Evolutionary conservation across 2,888 invertebrate species (phyloP), one percentile per base, ranked within the genome.

Genomic region (Mesoligia furuncula): DNA sequence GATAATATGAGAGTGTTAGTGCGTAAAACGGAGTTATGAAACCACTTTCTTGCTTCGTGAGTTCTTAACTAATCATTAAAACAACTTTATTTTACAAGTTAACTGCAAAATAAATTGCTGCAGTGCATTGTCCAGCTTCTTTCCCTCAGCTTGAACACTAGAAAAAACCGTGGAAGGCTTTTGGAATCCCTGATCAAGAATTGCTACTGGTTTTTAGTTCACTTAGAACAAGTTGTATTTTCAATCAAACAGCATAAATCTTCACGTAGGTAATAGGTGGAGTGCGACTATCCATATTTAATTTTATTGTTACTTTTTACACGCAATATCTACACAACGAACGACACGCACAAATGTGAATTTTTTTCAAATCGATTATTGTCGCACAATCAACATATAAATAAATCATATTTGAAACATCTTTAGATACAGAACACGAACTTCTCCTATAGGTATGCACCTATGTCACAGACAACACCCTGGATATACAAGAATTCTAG

Each of bases 11-110:
- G 24, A 42, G 64, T 61, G 45, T 64, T 59, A 45, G 64, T 69
- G 77, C 72, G 77, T 77, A 54, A 64, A 80, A 48, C 15, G 2
- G 15, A 66, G 24, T 76, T 81, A 77, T n/a, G 77, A 64, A 79
- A 82, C 65, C 39, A 71, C 73, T 85, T 85, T 79, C 79, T 61
- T 74, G 69, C 73, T 75, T 75, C 69, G 59, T 73, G 75, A 81
- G 48, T 67, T 57, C 73, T 11, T 39, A 42, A 48, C 17, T 36
- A 27, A 57, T 67, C 2, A 31, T 54, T 66, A 4, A 27, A 64
- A 36, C 31, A 20, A 31, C 17, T 61, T 45, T 20, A 68, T 54
- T n/a, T 66, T 31, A 51, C 31, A 27, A 42, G 9, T 9, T 36
- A 27, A 45, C n/a, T 20, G n/a, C 9, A 17, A 17, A 57, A 54